Conservation (phyloP, 2,797 vertebrate genomes). For the Danio jaintianensis region DNA sequence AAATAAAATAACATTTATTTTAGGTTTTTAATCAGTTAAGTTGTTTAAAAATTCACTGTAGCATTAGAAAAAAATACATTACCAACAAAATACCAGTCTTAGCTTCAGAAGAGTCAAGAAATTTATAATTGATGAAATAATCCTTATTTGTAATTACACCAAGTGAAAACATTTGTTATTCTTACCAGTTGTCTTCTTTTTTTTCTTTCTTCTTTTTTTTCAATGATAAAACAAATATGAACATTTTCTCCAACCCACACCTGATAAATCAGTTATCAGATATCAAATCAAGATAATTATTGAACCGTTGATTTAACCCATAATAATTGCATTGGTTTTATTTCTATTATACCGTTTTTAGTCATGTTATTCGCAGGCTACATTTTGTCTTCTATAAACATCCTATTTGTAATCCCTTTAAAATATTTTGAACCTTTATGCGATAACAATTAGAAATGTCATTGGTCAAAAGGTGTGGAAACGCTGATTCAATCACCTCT, state of each 20-base stretch:
- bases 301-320: too few relatives aligned
- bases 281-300: background rate
- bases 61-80: background rate
- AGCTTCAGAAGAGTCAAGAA: too few relatives aligned
- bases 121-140: too few relatives aligned
- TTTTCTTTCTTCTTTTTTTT: too few relatives aligned
- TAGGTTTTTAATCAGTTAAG: background rate
- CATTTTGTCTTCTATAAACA: background rate
- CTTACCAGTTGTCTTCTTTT: too few relatives aligned
- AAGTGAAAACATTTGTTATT: too few relatives aligned
- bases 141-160: too few relatives aligned
- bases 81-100: too few relatives aligned
- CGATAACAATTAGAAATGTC: background rate
- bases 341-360: background rate
- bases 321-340: background rate
- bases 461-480: background rate
- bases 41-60: background rate
- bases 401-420: background rate
- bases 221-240: background rate
- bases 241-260: too few relatives aligned
- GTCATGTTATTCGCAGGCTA: background rate
- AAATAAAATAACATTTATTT: too few relatives aligned
- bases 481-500: background rate
- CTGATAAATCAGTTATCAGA: background rate
- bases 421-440: background rate